These are phyloP conservation scores for Harmothoe impar DNA, from an alignment of 2,888 invertebrate genomes.

Conservation along the genomic window DNA sequence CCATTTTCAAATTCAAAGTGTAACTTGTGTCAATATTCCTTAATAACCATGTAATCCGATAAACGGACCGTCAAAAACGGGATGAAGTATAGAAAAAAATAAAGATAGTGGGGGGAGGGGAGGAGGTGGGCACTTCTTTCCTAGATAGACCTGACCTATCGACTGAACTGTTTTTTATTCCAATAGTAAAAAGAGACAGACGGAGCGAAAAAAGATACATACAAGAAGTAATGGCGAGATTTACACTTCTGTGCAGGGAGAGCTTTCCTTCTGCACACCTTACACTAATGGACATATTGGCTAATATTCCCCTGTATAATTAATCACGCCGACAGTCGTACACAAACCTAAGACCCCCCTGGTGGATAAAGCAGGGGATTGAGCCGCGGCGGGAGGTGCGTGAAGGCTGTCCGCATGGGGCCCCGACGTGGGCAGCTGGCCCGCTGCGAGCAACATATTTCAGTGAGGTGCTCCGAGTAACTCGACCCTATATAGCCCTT, in stretches of 20 bases:
- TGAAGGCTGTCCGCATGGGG: neutral
- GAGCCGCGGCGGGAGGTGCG: neutral
- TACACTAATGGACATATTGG: slow-evolving; percentile 24
- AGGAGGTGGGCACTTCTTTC: too few relatives aligned
- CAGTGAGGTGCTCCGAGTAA: neutral
- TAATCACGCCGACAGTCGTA: neutral
- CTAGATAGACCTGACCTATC: too few relatives aligned
- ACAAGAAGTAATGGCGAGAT: neutral
- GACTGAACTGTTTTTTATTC: too few relatives aligned
- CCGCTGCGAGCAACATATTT: slow-evolving; percentile 54
- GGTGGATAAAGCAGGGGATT: neutral
- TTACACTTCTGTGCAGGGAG: neutral
- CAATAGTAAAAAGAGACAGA: too few relatives aligned
- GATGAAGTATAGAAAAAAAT: too few relatives aligned
- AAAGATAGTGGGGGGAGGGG: too few relatives aligned
- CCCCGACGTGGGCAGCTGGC: slow-evolving; percentile 8
- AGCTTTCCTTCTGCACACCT: neutral
- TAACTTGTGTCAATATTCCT: too few relatives aligned
- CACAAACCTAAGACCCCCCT: slow-evolving; percentile 8
- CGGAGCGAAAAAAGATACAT: neutral
- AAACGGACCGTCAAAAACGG: too few relatives aligned
- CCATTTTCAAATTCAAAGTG: too few relatives aligned
- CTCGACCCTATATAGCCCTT: too few relatives aligned
- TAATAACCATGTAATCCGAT: too few relatives aligned
- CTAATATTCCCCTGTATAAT: slow-evolving; percentile 29